Conservation (phyloP, 2,113 vertebrate species). For the Hippocampus barbouri region DNA sequence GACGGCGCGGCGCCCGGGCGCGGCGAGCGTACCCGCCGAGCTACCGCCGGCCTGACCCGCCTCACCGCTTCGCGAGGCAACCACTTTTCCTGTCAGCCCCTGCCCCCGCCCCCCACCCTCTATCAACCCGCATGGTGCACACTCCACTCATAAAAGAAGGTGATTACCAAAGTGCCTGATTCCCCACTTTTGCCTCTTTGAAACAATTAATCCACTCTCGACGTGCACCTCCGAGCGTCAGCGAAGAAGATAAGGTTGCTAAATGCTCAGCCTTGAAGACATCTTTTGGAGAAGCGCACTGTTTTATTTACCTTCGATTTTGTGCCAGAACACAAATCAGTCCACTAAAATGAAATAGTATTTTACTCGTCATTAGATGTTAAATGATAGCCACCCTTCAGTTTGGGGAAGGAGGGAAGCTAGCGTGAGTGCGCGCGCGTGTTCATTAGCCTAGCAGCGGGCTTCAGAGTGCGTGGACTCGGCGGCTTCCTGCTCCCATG, state of each 20-base stretch:
- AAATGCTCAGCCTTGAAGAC: slow-evolving; percentile 65
- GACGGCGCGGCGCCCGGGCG: slow-evolving; percentile 73
- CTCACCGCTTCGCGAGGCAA: slow-evolving; percentile 67
- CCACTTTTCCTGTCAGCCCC: slow-evolving; percentile 52
- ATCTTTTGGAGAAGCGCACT: slow-evolving; percentile 34
- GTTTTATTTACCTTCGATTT: neutral
- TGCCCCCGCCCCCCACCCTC: too few species aligned
- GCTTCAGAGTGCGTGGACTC: too few species aligned
- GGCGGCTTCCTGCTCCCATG: too few species aligned
- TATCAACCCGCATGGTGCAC: neutral
- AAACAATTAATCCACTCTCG: slow-evolving; percentile 50
- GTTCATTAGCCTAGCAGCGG: too few species aligned
- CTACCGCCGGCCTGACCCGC: slow-evolving; percentile 66
- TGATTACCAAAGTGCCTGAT: slow-evolving; percentile 45
- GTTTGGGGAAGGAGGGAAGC: too few species aligned
- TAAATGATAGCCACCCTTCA: too few species aligned
- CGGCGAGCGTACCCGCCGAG: slow-evolving; percentile 61
- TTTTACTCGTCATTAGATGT: too few species aligned
- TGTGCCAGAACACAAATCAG: neutral
- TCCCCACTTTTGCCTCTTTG: slow-evolving; percentile 53
- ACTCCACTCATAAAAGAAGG: neutral
- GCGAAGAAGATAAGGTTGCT: slow-evolving; percentile 57
- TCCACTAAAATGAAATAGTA: too few species aligned
- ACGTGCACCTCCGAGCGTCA: slow-evolving; percentile 41
- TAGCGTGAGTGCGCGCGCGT: too few species aligned